Base-by-base conservation (phyloP, 2,888 invertebrate species). In the Dendrolimus houi region DNA sequence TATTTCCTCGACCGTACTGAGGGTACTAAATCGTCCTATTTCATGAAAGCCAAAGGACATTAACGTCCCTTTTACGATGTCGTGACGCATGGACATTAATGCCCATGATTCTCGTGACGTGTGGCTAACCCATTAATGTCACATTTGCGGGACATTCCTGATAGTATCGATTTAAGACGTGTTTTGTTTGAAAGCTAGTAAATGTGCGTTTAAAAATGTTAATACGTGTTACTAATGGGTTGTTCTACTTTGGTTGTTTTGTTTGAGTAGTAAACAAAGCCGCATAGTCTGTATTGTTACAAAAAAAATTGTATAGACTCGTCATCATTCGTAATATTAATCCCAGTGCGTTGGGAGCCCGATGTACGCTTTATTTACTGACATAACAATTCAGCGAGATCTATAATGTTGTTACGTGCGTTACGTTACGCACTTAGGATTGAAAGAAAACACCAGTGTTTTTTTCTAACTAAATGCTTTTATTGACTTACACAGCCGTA, bases 61-160 rank as follows among this genome's bases (percentile, higher is more conserved):
- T 70, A 61, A 70, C 60, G 61, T 55, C n/a, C 17, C 54, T 63
- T 69, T 71, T 66, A 70, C 60, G 62, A 62, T 56, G 59, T 56
- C 58, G 53, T 62, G 59, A 61, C 59, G 60, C 55, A 47, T 47
- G 47, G 47, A 47, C 47, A 47, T 47, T 47, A 47, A 47, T 47
- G 47, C 47, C 47, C 47, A 8, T 47, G 29, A 29, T 47, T 2
- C 47, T 12, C 47, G 47, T 47, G 47, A 47, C 47, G 47, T 47
- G 47, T 47, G 47, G 47, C 12, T 6, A 12, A 47, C 47, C 47
- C 47, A 47, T 47, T 47, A 47, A 47, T 47, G 47, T 47, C 47
- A 9, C 47, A 10, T 47, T 47, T 47, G 47, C 47, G 47, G 47
- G 47, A 47, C 47, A 47, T 47, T 47, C 47, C 47, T 47, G 47